Evolutionary conservation across 2,113 vertebrate genomes (phyloP), one percentile per base, ranked within the genome.

Genomic region (Chloroceryle aenea): DNA sequence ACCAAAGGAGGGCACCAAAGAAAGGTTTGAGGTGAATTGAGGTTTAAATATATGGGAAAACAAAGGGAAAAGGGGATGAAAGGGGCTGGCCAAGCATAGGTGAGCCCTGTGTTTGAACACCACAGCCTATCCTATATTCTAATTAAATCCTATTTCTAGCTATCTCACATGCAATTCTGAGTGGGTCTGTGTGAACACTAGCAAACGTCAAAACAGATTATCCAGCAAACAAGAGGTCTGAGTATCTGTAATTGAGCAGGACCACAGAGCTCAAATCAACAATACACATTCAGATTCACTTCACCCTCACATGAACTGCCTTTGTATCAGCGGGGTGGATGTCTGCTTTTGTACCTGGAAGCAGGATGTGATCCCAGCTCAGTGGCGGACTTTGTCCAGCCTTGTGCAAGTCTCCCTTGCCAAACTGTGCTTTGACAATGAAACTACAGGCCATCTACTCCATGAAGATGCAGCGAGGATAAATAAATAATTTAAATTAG

Each of bases 251-350:
- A 52, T 26, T 18, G 11, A 73, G 55, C 25, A 25, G n/a, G 32
- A 64, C 14, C 21, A 64, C 32, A 84, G 42, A 47, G 22, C 61
- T 69, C 26, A 25, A 16, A 43, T 63, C 34, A 79, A 15, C 14
- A 53, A 10, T 5, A 21, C 3, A 2, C 29, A 25, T 25, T 34
- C 27, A 18, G 10, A 34, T 38, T 56, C 14, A 20, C 55, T 55
- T 80, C 12, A 64, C 29, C 25, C 25, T 50, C 2, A 0, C 8
- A 7, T 8, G 22, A 77, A 15, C 36, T 63, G n/a, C 45, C 36
- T 68, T 48, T 5, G 0, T 27, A 12, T 50, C 42, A 25, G 36
- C 1, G 0, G 27, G 20, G 52, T 23, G 34, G 26, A 74, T 74
- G 48, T 82, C 64, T 53, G 32, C 14, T n/a, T 66, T 73, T 66